Conservation (phyloP, 2,888 invertebrate species). For the Ceriagrion tenellum region DNA sequence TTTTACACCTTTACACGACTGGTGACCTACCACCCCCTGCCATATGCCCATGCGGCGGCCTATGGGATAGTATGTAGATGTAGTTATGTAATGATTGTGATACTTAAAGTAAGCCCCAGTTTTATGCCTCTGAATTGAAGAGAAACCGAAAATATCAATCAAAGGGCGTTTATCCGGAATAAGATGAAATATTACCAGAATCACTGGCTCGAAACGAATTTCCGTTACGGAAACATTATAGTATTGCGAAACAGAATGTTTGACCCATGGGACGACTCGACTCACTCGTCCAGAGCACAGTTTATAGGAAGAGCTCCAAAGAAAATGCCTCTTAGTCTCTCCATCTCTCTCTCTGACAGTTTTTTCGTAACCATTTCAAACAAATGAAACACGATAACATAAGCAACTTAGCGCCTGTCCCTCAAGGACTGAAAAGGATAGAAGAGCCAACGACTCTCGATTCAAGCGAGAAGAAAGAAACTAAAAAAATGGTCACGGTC, state of each 20-base stretch:
- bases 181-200: not conserved
- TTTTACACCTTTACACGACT: too few species aligned
- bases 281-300: not conserved
- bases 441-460: not conserved
- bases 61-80: too few species aligned
- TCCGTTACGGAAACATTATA: not conserved
- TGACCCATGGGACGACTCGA: not conserved
- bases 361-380: not conserved
- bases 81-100: too few species aligned
- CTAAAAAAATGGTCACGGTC: not conserved
- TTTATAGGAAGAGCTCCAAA: not conserved
- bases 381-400: not conserved
- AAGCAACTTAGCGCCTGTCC: not conserved
- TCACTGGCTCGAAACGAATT: not conserved
- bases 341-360: not conserved
- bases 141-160: not conserved
- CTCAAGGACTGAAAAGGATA: not conserved
- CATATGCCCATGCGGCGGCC: too few species aligned
- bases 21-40: too few species aligned
- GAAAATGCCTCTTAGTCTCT: not conserved
- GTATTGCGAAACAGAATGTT: not conserved
- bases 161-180: not conserved
- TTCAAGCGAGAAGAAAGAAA: not conserved
- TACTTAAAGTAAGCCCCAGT: too few species aligned
- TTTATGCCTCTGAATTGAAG: not conserved